phyloP scores from a whole-genome alignment of 2,888 invertebrate species.

The Oegoconia quadripuncta region DNA sequence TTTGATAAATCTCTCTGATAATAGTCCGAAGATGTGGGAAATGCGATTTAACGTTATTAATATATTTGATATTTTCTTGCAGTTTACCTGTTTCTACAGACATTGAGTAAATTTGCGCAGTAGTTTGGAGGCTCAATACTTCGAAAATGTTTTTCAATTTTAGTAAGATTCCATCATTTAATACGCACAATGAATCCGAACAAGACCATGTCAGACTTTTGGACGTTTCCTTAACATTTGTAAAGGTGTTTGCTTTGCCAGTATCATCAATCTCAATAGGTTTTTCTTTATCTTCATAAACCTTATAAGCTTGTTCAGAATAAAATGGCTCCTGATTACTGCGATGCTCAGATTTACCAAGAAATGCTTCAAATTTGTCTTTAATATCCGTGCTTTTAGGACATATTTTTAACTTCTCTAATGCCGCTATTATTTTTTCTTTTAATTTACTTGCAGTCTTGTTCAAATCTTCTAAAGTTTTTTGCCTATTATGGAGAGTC shows the following conservation, averaged over 20 bases:
- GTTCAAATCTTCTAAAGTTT: neutral
- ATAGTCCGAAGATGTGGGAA: slow-evolving; percentile 14
- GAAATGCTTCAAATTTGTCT: slow-evolving; percentile 3
- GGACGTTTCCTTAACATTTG: neutral
- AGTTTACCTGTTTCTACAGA: neutral
- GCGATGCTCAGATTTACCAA: slow-evolving; percentile 8
- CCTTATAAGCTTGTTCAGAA: neutral
- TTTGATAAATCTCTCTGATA: slow-evolving; percentile 14
- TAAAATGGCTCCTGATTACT: slow-evolving; percentile 9
- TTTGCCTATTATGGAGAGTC: neutral
- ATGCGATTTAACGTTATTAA: slow-evolving; percentile 13
- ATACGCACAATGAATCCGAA: neutral
- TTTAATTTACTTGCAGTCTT: too few species aligned
- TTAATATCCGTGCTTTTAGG: neutral
- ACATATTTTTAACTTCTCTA: neutral
- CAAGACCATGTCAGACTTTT: neutral
- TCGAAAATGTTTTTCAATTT: neutral
- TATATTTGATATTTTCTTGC: slow-evolving; percentile 8
- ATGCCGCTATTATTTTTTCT: neutral
- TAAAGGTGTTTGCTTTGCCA: neutral
- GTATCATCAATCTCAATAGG: neutral
- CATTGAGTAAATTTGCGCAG: neutral
- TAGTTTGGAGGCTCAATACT: neutral
- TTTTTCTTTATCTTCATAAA: neutral
- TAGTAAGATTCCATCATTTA: neutral